Base-by-base conservation (phyloP, 2,797 vertebrate species). In the Cuniculus paca region DNA sequence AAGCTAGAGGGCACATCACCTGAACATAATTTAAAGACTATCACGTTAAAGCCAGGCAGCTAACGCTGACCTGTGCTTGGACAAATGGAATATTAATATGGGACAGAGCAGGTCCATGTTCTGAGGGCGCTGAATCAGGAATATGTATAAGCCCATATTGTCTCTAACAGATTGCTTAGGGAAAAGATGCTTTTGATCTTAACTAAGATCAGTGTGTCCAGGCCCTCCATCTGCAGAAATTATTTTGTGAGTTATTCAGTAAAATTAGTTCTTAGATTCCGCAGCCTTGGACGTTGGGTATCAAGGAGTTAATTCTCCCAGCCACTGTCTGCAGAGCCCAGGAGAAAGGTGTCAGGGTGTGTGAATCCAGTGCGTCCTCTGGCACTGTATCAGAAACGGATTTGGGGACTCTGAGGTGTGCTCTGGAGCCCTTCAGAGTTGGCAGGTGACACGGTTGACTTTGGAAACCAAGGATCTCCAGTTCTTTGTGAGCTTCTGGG, bases 11-110 rank as follows among this genome's bases (percentile, higher is more conserved):
- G 13, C 11, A 34, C 17, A 24, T 83, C 86, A 54, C 61, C 8
- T 60, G 75, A 31, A 92, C 60, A 74, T 45, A 81, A 91, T 90
- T 92, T 50, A 94, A 94, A 91, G 45, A 83, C 45, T 82, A 26
- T 74, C 58, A 88, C 16, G 6, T 90, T 70, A 85, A 94, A 95
- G 28, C 9, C 26, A 50, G 77, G 50, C 17, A 68, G 42, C n/a
- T 95, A 42, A 63, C 68, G 68, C 22, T 82, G 61, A 36, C 22
- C 75, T 90, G 68, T 56, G 56, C 58, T 60, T 93, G 56, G 45
- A 56, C 45, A 80, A 58, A 45, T 34, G 28, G 70, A 65, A 65
- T 95, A 56, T 95, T 72, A n/a, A 24, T 31, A 2, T 81, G n/a
- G 42, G 52, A 52, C 34, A 8, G 72, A 45, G 61, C 50, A 84